phyloP scores from a whole-genome alignment of 2,797 vertebrate species.

The Aulostomus chinensis region DNA sequence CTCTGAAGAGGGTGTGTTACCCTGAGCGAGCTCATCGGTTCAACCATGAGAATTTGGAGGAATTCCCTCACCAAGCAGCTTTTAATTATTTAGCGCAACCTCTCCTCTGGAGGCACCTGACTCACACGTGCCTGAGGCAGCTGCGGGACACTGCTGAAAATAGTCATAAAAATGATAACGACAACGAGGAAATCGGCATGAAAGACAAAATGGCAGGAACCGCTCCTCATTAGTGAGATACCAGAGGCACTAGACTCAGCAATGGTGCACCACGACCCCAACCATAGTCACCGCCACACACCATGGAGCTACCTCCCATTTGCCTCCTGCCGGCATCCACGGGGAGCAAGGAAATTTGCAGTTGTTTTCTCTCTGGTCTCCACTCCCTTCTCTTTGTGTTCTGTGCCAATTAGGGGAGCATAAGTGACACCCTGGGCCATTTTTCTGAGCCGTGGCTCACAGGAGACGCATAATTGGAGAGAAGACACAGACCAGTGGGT shows the following conservation, averaged over 20 bases:
- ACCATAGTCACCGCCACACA: slow-evolving; percentile 38
- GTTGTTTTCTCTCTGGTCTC: slow-evolving; percentile 30
- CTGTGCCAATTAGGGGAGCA: slow-evolving; percentile 70
- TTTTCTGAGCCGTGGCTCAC: slow-evolving; percentile 56
- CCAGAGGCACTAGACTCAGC: slow-evolving; percentile 29
- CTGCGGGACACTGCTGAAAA: slow-evolving; percentile 15
- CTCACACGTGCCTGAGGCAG: slow-evolving; percentile 30
- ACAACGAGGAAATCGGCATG: slow-evolving; percentile 19
- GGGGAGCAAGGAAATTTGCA: slow-evolving; percentile 44
- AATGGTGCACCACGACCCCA: slow-evolving; percentile 31
- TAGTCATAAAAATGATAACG: slow-evolving; percentile 49
- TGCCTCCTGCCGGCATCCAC: slow-evolving; percentile 59
- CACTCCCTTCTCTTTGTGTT: slow-evolving; percentile 38
- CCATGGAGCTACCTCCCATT: slow-evolving; percentile 55
- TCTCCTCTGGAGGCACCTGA: slow-evolving; percentile 30
- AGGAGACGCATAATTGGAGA: slow-evolving; percentile 68
- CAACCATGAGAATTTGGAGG: slow-evolving; percentile 9
- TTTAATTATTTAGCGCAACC: slow-evolving; percentile 51
- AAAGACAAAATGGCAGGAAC: slow-evolving; percentile 51
- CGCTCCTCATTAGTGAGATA: slow-evolving; percentile 66
- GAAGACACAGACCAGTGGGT: slow-evolving; percentile 56
- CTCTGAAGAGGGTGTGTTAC: too few species aligned
- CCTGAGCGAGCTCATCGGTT: slow-evolving; percentile 8
- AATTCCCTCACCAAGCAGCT: slow-evolving; percentile 12
- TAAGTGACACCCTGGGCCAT: slow-evolving; percentile 57